Evolutionary conservation across 1,140 invertebrate genomes (phyloP).

Genomic region (Bombus fervidus): DNA sequence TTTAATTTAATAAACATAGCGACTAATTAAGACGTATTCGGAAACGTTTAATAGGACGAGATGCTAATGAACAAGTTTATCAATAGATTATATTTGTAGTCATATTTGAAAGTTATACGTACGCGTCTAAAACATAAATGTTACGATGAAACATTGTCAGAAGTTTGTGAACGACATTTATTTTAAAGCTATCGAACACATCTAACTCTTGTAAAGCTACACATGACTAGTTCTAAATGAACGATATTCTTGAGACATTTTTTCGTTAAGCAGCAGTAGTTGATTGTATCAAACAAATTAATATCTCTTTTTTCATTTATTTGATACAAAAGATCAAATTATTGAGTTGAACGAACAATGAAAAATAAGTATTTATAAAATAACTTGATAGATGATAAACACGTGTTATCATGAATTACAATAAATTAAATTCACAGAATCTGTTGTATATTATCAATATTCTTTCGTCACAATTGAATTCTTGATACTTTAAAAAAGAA

Average conservation of each 20-base stretch:
- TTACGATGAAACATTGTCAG: background rate
- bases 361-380: background rate
- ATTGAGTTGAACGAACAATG: background rate
- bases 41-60: background rate
- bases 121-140: background rate
- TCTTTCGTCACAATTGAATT: background rate
- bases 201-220: constrained; percentile 63
- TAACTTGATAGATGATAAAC: background rate
- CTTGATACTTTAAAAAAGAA: background rate
- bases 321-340: background rate
- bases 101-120: background rate
- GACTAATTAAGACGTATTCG: background rate
- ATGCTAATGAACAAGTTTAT: constrained; percentile 13
- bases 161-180: constrained; percentile 1
- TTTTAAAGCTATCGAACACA: constrained; percentile 32
- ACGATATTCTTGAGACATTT: constrained; percentile 21
- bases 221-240: constrained; percentile 72
- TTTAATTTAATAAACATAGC: too few relatives aligned
- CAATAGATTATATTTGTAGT: constrained; percentile 5
- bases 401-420: background rate
- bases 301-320: background rate
- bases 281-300: background rate
- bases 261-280: constrained; percentile 27
- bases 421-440: background rate
- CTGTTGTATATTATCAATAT: background rate